Percentiles rank a stretch among this genome's conserved stretches.
Evolutionary conservation across 2,888 invertebrate species (phyloP).

Genomic region (Osmoderma eremita): DNA sequence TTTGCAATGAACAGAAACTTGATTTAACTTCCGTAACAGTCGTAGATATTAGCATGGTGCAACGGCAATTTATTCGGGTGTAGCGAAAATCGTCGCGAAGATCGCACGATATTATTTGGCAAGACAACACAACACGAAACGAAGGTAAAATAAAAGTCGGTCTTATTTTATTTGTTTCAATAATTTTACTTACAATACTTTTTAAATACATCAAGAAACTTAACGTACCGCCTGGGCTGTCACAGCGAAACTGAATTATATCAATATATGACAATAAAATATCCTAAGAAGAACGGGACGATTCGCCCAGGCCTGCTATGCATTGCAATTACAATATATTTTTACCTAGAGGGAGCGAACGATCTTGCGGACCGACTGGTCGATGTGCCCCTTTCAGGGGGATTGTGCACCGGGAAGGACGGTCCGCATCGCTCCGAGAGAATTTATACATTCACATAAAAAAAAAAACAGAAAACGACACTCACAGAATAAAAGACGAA

Average conservation of each 20-base stretch:
- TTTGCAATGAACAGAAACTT: too few relatives aligned
- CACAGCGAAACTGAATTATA: conserved; percentile 58
- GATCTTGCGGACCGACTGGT: background rate
- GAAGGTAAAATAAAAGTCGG: conserved; percentile 34
- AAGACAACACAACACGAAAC: background rate
- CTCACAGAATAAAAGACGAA: too few relatives aligned
- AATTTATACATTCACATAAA: too few relatives aligned
- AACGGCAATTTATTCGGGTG: too few relatives aligned
- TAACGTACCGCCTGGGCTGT: conserved; percentile 62
- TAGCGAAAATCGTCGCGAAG: too few relatives aligned
- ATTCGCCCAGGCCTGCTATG: conserved; percentile 57
- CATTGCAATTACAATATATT: conserved; percentile 53
- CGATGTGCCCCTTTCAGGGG: background rate
- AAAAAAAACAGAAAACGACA: too few relatives aligned
- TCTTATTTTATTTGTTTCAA: conserved; percentile 53
- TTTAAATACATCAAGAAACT: conserved; percentile 63
- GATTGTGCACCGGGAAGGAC: background rate
- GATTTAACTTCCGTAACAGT: too few relatives aligned
- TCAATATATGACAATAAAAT: conserved; percentile 52
- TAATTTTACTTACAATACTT: conserved; percentile 58
- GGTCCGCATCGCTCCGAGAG: too few relatives aligned
- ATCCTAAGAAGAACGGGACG: conserved; percentile 56
- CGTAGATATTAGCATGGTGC: too few relatives aligned
- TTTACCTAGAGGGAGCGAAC: conserved; percentile 36
- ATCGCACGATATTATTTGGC: too few relatives aligned